phyloP scores from a whole-genome alignment of 2,888 invertebrate species.

The Amphipyra berbera region DNA sequence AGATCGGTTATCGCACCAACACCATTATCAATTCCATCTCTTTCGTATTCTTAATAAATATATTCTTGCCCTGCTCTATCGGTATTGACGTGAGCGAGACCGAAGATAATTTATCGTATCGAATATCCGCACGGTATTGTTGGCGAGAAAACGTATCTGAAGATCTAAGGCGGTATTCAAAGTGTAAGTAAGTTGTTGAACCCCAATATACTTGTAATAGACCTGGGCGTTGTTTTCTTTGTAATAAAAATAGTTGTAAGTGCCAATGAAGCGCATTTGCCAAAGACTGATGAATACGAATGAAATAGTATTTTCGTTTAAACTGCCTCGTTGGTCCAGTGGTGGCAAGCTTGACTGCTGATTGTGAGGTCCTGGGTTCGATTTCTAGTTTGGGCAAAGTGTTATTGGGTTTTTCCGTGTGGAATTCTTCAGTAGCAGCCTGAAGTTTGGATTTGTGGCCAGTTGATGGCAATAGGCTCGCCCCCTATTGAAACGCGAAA shows the following conservation, averaged over 20 bases:
- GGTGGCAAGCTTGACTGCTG: no score
- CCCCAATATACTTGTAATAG: neutral
- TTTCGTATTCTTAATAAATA: conserved; percentile 26
- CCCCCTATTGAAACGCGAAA: no score
- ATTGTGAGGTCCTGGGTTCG: no score
- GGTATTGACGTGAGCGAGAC: conserved; percentile 16
- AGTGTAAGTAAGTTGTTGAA: neutral
- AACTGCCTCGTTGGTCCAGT: no score
- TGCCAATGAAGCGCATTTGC: no score
- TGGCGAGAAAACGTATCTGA: conserved; percentile 10
- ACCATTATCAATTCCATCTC: conserved; percentile 24
- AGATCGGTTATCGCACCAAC: conserved; percentile 18
- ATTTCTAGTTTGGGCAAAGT: no score
- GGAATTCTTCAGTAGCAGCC: no score
- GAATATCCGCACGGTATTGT: conserved; percentile 20
- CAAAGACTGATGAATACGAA: no score
- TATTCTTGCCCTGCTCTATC: conserved; percentile 9
- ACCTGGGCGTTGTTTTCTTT: neutral
- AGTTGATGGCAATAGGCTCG: no score
- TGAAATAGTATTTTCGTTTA: no score
- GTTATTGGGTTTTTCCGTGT: no score
- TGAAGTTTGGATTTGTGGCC: no score
- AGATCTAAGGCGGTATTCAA: conserved; percentile 8
- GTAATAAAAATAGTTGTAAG: neutral
- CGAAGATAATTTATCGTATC: conserved; percentile 32